A percentile compares a stretch with the other conserved stretches of the same genome.
Evolutionary conservation across 2,113 vertebrate species (phyloP).

Genomic region (Oreotrochilus melanogaster): DNA sequence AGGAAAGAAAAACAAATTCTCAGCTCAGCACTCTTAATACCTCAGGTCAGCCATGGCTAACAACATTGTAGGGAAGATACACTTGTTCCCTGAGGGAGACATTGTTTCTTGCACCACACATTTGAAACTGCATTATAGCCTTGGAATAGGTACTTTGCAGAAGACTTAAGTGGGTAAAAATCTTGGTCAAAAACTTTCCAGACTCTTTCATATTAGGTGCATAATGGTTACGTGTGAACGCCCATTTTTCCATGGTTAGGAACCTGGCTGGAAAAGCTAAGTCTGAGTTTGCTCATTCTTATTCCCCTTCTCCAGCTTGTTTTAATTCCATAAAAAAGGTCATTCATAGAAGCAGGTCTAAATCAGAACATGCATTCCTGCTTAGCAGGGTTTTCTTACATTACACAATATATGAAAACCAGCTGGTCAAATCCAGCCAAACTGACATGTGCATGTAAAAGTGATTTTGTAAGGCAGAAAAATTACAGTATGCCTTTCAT

Average conservation of each 20-base stretch:
- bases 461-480: slow-evolving; percentile 19
- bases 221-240: not conserved
- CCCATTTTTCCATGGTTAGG: not conserved
- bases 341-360: slow-evolving; percentile 38
- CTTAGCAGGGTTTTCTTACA: not conserved
- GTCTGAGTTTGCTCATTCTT: slow-evolving; percentile 57
- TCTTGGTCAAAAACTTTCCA: slow-evolving; percentile 26
- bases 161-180: not conserved
- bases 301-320: slow-evolving; percentile 38
- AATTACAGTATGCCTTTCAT: slow-evolving; percentile 54
- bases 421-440: slow-evolving; percentile 39
- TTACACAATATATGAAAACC: slow-evolving; percentile 18
- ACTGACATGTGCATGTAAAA: not conserved
- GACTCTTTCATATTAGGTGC: slow-evolving; percentile 9
- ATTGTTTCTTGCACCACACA: slow-evolving; percentile 30
- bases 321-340: slow-evolving; percentile 36
- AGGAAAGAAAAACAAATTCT: slow-evolving; percentile 55
- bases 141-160: not conserved
- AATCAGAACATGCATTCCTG: slow-evolving; percentile 41
- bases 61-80: not conserved
- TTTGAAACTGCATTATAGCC: slow-evolving; percentile 20
- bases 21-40: slow-evolving; percentile 45
- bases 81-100: slow-evolving; percentile 3
- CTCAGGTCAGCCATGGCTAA: slow-evolving; percentile 39
- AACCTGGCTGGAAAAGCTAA: slow-evolving; percentile 42